phyloP scores from a whole-genome alignment of 1,140 invertebrate species.

The Drosophila lacertosa region DNA sequence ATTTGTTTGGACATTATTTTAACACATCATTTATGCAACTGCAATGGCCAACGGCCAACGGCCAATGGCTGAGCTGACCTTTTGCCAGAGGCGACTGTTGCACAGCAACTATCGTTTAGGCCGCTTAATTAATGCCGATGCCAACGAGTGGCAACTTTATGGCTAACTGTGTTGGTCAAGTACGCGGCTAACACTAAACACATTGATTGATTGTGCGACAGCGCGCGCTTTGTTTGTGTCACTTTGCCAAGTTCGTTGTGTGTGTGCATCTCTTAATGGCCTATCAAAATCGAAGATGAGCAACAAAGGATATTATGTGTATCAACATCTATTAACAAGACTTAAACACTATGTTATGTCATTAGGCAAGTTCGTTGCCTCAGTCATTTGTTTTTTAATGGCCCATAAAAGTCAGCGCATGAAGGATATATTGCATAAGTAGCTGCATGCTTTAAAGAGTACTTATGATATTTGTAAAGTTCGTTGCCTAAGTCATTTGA shows the following conservation, averaged over 20 bases:
- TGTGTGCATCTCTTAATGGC: slow-evolving; percentile 9
- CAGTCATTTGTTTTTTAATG: background rate
- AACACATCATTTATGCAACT: slow-evolving; percentile 74
- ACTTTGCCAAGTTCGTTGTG: slow-evolving; percentile 48
- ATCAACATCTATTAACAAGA: background rate
- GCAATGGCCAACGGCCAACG: slow-evolving; percentile 49
- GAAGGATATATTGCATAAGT: background rate
- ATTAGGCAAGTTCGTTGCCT: slow-evolving; percentile 1
- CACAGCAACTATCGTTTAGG: slow-evolving; percentile 46
- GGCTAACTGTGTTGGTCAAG: slow-evolving; percentile 51
- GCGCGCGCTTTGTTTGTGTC: slow-evolving; percentile 23
- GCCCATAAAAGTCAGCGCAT: background rate
- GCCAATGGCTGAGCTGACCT: too few species aligned
- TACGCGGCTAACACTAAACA: slow-evolving; percentile 32
- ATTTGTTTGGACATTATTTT: slow-evolving; percentile 54
- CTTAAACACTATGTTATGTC: too few species aligned
- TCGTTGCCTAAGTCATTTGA: background rate
- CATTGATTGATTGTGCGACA: slow-evolving; percentile 51
- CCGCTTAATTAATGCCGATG: slow-evolving; percentile 52
- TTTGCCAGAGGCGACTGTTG: background rate
- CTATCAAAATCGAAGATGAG: background rate
- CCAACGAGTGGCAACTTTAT: slow-evolving; percentile 53
- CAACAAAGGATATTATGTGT: slow-evolving; percentile 5
- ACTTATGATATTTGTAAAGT: background rate
- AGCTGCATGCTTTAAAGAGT: background rate